Evolutionary conservation across 2,797 vertebrate genomes (phyloP).

Genomic region (Cyclura pinguis): DNA sequence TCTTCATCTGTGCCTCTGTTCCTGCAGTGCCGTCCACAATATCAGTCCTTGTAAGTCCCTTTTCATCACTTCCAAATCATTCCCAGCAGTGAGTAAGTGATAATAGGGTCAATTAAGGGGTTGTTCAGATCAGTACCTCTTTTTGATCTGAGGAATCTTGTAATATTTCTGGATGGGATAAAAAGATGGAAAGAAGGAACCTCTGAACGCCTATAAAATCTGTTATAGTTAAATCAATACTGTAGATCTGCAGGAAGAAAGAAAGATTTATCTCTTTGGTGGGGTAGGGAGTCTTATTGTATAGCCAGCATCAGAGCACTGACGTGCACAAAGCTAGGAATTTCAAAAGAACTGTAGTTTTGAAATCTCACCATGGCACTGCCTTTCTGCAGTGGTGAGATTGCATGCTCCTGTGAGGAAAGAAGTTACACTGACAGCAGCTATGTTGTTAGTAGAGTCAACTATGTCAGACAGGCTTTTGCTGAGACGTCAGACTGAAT

Average conservation of each 20-base stretch:
- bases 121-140: not conserved
- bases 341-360: too few relatives aligned
- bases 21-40: not conserved
- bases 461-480: too few relatives aligned
- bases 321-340: not conserved
- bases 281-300: not conserved
- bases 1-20: not conserved
- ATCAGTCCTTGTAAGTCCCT: conserved; percentile 15
- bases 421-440: too few relatives aligned
- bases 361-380: too few relatives aligned
- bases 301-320: not conserved
- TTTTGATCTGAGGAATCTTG: conserved; percentile 13
- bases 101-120: not conserved
- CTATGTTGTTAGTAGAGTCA: too few relatives aligned
- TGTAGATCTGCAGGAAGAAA: not conserved
- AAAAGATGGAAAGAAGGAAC: not conserved
- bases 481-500: too few relatives aligned
- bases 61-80: conserved; percentile 18
- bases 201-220: not conserved
- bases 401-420: too few relatives aligned
- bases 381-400: too few relatives aligned
- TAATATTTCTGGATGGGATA: not conserved
- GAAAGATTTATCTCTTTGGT: not conserved
- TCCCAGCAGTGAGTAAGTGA: not conserved
- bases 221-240: not conserved